A percentile compares a stretch with the other conserved stretches of the same genome.
Evolutionary conservation across 2,113 vertebrate genomes (phyloP).

Genomic region (Aphyosemion australe): DNA sequence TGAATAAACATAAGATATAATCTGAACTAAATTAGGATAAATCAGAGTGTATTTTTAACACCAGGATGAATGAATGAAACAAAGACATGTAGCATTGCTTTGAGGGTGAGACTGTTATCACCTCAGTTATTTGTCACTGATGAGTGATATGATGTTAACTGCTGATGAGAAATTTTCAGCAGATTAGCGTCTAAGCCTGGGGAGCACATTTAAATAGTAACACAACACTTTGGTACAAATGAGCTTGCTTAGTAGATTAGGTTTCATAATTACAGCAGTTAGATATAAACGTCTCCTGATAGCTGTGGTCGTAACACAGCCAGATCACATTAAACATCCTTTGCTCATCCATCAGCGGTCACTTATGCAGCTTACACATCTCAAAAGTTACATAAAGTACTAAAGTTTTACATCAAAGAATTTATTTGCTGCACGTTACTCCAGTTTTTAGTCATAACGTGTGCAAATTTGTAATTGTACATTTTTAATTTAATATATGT

Average conservation of each 20-base stretch:
- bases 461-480: too few relatives aligned
- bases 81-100: constrained; percentile 1
- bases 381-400: too few relatives aligned
- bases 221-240: constrained; percentile 21
- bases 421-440: too few relatives aligned
- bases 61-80: background rate
- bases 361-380: too few relatives aligned
- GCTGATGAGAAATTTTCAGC: constrained; percentile 9
- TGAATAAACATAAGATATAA: too few relatives aligned
- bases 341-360: too few relatives aligned
- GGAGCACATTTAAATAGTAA: constrained; percentile 11
- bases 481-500: too few relatives aligned
- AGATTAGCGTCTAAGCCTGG: constrained; percentile 17
- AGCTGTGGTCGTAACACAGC: constrained; percentile 14
- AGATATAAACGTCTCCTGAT: constrained; percentile 26
- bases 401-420: too few relatives aligned
- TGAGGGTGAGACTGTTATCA: background rate
- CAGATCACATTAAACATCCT: constrained; percentile 11
- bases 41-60: too few relatives aligned
- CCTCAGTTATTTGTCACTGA: constrained; percentile 10
- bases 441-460: too few relatives aligned
- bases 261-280: constrained; percentile 34
- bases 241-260: constrained; percentile 28
- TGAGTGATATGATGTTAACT: constrained; percentile 1
- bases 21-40: too few relatives aligned